Evolutionary conservation across 2,797 vertebrate species (phyloP).

Genomic region (Pipistrellus pygmaeus): DNA sequence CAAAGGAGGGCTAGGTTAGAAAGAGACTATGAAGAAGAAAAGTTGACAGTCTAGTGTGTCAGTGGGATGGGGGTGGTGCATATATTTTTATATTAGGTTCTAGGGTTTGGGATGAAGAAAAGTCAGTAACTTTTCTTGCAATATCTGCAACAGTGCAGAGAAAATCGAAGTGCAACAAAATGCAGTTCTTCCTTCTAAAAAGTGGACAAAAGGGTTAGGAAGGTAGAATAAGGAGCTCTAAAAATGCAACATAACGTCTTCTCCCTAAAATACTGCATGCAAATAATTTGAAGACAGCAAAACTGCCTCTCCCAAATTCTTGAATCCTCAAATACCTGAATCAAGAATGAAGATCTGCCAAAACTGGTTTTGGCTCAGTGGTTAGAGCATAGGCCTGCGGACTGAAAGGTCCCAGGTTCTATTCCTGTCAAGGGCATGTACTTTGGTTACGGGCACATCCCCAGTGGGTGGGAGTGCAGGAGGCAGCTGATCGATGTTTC

Average conservation of each 20-base stretch:
- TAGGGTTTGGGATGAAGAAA: neutral
- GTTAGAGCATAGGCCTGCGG: too few species aligned
- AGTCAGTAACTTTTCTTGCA: neutral
- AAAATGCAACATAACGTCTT: constrained; percentile 22
- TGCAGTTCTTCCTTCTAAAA: neutral
- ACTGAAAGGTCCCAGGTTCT: too few species aligned
- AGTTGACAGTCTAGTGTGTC: neutral
- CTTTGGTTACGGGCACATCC: too few species aligned
- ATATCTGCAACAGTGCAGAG: neutral
- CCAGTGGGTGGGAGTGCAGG: too few species aligned
- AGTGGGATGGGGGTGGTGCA: neutral
- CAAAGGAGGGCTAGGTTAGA: neutral
- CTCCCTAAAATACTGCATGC: neutral
- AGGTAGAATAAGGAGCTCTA: neutral
- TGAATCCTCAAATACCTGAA: constrained; percentile 8
- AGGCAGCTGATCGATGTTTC: too few species aligned
- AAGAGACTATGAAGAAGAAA: neutral
- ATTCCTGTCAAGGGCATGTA: too few species aligned
- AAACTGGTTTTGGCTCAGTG: too few species aligned
- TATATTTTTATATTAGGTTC: neutral
- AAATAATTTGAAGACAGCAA: constrained; percentile 31
- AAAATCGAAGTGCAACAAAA: constrained; percentile 44
- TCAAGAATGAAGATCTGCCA: neutral
- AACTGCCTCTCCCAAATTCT: neutral
- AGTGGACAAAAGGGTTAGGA: neutral